Evolutionary conservation across 53 echinoderm and acorn worm species (phyloP), one percentile per base, ranked within the genome.

Genomic region (Stichopus horrens): DNA sequence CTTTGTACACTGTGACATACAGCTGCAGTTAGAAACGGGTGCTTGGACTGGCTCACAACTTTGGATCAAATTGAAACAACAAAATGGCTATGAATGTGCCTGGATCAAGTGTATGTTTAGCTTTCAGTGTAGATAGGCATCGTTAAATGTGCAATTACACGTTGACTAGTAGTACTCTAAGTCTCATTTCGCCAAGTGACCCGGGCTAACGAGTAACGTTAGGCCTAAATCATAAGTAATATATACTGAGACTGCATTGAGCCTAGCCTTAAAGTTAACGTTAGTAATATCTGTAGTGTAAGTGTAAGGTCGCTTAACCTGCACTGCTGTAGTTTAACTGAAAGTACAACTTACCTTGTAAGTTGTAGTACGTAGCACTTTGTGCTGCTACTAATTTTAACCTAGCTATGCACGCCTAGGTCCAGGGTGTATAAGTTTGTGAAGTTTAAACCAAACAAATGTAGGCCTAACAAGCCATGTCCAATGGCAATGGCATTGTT

Each of bases 31-130:
- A n/a, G n/a, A n/a, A n/a, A n/a, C n/a, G n/a, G n/a, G 37, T 37
- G 37, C 37, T 37, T 0, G 2, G 37, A 37, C 37, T 37, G 37
- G 37, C 37, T 37, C 37, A 37, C 37, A 37, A 37, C 37, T 37
- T 37, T 37, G 14, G 16, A 63, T 16, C 63, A 7, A 63, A 13
- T 13, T 4, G 16, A 63, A 63, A 16, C 16, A 16, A 16, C 76
- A 77, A 52, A 51, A 77, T 77, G 77, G 77, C 77, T 21, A 77
- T 77, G 77, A 77, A 77, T 77, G 54, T 23, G 16, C 77, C 77
- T 11, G 77, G 77, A 77, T 52, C 77, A 51, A 77, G 77, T 77
- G 77, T 77, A 77, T 52, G 77, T 16, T 37, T 37, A 37, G 37
- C 0, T 13, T 37, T 4, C 59, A 9, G 8, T 63, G 11, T 63